A percentile compares a stretch with the other conserved stretches of the same genome.
phyloP scores from a whole-genome alignment of 2,797 vertebrate genomes.

The Sebastes minor region DNA sequence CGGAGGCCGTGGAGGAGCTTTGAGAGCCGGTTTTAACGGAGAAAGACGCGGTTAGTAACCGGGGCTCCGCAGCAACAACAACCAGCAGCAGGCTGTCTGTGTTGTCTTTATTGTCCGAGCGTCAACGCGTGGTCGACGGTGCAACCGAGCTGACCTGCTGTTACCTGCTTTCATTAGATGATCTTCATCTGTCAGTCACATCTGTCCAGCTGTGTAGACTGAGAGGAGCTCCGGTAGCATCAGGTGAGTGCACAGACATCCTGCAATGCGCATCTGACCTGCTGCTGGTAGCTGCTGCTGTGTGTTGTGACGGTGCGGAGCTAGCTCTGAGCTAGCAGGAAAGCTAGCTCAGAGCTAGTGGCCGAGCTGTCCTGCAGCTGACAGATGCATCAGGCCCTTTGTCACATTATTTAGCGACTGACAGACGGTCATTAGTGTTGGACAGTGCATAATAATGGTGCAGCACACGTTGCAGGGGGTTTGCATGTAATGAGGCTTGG shows the following conservation, averaged over 20 bases:
- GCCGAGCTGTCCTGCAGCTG: neutral
- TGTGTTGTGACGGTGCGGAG: conserved; percentile 34
- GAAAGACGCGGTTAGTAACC: conserved; percentile 37
- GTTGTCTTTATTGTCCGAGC: conserved; percentile 46
- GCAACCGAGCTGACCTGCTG: neutral
- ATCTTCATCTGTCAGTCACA: conserved; percentile 15
- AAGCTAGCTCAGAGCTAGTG: conserved; percentile 33
- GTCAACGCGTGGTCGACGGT: conserved; percentile 53
- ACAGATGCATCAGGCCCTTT: neutral
- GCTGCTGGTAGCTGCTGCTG: neutral
- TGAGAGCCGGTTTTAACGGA: neutral
- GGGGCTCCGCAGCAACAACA: neutral
- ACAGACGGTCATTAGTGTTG: neutral
- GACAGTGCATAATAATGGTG: neutral
- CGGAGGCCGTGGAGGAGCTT: neutral
- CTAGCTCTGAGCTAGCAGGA: conserved; percentile 51
- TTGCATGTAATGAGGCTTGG: neutral
- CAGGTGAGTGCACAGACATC: conserved; percentile 59
- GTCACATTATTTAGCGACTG: neutral
- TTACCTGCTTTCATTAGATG: conserved; percentile 3
- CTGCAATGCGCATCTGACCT: conserved; percentile 31
- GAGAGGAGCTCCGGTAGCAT: neutral
- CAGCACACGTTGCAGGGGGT: neutral
- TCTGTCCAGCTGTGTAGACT: neutral
- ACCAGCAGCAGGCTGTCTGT: neutral